These are phyloP conservation scores for Anthoscopus minutus DNA, from an alignment of 2,113 vertebrate species.

Conservation along the genomic window DNA sequence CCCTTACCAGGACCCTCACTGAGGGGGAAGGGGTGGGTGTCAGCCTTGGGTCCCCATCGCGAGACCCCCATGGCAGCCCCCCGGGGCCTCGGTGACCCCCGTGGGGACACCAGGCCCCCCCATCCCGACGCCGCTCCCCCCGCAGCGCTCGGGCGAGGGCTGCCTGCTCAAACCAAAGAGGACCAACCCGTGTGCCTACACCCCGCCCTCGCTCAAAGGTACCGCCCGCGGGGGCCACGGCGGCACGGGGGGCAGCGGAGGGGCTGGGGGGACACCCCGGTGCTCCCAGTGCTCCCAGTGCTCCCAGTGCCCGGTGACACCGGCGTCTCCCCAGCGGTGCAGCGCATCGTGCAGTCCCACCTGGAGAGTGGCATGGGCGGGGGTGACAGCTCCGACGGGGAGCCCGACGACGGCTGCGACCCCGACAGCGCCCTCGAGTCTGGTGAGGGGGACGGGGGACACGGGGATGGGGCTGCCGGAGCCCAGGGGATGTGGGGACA, in stretches of 20 bases:
- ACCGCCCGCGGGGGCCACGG: background rate
- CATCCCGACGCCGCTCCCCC: fast-evolving
- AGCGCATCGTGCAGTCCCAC: slow-evolving; percentile 87
- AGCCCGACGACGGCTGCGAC: slow-evolving; percentile 60
- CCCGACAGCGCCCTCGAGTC: background rate
- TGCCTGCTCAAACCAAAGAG: slow-evolving; percentile 83
- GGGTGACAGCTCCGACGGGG: slow-evolving; percentile 71
- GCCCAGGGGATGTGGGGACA: fast-evolving
- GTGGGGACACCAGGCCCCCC: fast-evolving
- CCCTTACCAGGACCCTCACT: background rate
- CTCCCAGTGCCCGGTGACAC: background rate
- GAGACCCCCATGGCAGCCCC: background rate
- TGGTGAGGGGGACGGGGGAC: background rate
- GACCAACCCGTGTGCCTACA: slow-evolving; percentile 80
- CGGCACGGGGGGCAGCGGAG: background rate
- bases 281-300: background rate
- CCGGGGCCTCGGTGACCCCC: background rate
- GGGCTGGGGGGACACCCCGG: background rate
- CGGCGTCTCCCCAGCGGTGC: slow-evolving; percentile 71
- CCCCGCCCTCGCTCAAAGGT: slow-evolving; percentile 94
- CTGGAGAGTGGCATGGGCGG: slow-evolving; percentile 79
- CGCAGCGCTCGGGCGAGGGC: slow-evolving; percentile 84
- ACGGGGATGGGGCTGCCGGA: background rate
- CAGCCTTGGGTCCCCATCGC: fast-evolving
- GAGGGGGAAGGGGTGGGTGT: too few relatives aligned